These are phyloP conservation scores for Procambarus clarkii DNA, from an alignment of 1,140 invertebrate genomes.

Conservation along the genomic window DNA sequence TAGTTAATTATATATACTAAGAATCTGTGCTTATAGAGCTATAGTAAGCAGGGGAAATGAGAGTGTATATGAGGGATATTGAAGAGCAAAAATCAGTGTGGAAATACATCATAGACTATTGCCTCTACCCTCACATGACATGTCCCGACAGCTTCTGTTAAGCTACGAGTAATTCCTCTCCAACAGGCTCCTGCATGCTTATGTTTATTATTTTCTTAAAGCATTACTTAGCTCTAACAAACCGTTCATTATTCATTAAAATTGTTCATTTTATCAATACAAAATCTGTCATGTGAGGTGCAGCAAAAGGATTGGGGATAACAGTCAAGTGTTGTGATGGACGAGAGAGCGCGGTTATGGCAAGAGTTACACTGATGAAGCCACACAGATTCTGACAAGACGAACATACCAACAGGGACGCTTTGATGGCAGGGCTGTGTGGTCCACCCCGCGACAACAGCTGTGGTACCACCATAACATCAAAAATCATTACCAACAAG, in stretches of 20 bases:
- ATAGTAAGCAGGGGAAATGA: constrained; percentile 27
- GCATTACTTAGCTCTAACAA: no score
- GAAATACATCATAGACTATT: constrained; percentile 13
- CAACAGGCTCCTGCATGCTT: neutral
- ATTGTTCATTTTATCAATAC: neutral
- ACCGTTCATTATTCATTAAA: no score
- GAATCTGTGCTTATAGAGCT: constrained; percentile 19
- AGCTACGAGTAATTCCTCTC: neutral
- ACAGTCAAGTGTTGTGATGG: constrained; percentile 14
- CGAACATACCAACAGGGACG: constrained; percentile 62
- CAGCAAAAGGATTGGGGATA: neutral
- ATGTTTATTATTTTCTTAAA: neutral
- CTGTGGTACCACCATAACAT: constrained; percentile 54
- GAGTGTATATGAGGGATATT: constrained; percentile 24
- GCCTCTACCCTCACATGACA: constrained; percentile 18
- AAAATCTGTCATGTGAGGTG: constrained; percentile 36
- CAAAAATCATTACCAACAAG: constrained; percentile 45
- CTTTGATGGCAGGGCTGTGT: constrained; percentile 66
- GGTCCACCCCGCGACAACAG: constrained; percentile 70
- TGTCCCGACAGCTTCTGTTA: neutral
- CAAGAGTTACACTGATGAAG: constrained; percentile 55
- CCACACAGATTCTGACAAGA: constrained; percentile 64
- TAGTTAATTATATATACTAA: neutral
- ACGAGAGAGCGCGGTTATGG: constrained; percentile 51
- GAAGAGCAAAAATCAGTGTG: constrained; percentile 19